Conservation (phyloP, 2,797 vertebrate genomes). For the Micrastur ruficollis region DNA sequence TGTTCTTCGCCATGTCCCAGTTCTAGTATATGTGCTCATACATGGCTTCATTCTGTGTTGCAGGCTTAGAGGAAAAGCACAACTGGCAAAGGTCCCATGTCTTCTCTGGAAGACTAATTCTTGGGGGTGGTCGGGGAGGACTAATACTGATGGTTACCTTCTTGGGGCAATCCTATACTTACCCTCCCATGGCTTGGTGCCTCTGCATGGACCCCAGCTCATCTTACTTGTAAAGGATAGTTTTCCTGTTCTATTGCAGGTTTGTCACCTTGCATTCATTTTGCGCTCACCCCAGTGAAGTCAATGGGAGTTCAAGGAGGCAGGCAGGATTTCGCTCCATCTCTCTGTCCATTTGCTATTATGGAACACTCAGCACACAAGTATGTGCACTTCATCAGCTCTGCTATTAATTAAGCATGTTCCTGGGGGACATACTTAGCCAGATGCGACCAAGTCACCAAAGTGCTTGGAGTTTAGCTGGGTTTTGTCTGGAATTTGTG, state of each 20-base stretch:
- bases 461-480: background rate
- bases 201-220: background rate
- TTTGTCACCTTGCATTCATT: conserved; percentile 5
- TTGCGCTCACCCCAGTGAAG: background rate
- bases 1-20: background rate
- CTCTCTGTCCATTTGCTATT: background rate
- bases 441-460: conserved; percentile 54
- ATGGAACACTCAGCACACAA: conserved; percentile 55
- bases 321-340: conserved; percentile 18
- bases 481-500: conserved; percentile 46
- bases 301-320: background rate
- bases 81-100: background rate
- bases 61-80: background rate
- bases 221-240: background rate
- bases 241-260: background rate
- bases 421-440: conserved; percentile 18
- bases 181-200: background rate
- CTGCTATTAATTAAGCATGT: conserved; percentile 45
- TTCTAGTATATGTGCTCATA: background rate
- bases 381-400: conserved; percentile 51
- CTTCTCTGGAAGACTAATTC: background rate
- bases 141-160: background rate
- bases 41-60: background rate
- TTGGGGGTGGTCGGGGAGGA: background rate
- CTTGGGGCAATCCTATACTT: background rate